Evolutionary conservation across 1,140 invertebrate genomes (phyloP).

Genomic region (Acromyrmex charruanus): DNA sequence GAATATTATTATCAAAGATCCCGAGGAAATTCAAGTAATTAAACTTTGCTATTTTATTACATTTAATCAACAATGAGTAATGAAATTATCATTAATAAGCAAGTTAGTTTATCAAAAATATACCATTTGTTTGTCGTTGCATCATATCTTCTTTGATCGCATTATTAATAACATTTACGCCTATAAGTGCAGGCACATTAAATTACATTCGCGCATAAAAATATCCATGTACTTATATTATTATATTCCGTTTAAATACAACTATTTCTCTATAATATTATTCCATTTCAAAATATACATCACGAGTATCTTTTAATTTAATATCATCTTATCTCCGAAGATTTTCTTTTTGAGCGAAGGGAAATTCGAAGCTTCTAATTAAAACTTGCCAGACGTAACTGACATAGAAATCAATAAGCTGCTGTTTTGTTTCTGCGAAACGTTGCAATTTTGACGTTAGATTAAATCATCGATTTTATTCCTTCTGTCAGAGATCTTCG

Average conservation of each 20-base stretch:
- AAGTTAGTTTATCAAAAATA: neutral
- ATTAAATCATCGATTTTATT: neutral
- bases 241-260: neutral
- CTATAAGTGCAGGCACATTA: slow-evolving; percentile 1
- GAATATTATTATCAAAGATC: neutral
- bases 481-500: neutral
- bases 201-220: neutral
- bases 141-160: neutral
- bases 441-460: neutral
- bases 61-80: neutral
- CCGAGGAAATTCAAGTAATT: neutral
- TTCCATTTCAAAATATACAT: neutral
- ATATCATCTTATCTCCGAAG: neutral
- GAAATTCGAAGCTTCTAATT: neutral
- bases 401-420: neutral
- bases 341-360: no score
- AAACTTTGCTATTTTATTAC: slow-evolving; percentile 27
- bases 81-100: neutral
- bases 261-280: neutral
- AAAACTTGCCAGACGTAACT: neutral
- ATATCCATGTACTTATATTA: neutral
- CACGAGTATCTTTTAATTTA: neutral
- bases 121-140: slow-evolving; percentile 29
- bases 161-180: neutral
- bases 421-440: neutral